Evolutionary conservation across 2,888 invertebrate species (phyloP), one percentile per base, ranked within the genome.

Genomic region (Latrodectus elegans): DNA sequence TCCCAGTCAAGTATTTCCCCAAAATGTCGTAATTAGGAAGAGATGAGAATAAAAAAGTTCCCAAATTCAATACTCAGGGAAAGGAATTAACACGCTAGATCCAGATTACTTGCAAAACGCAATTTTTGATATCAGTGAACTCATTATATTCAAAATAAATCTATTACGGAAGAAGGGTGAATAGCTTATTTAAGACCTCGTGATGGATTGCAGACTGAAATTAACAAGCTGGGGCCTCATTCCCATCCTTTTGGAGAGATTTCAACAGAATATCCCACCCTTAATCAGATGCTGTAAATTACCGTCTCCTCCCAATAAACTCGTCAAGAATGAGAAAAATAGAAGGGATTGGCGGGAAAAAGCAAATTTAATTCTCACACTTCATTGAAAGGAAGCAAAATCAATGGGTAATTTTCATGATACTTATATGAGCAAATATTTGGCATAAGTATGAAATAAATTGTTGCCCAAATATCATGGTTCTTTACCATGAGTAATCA

Each of bases 251-350:
- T 10, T 74, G 52, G 53, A 53, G 73, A 74, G 60, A 74, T 74
- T 74, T 74, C 22, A 55, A 14, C 73, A 52, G 73, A 53, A 17
- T 1, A 22, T 55, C 6, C 26, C 73, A 22, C 17, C 52, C 26
- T 74, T 52, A 74, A 74, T 74, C 55, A 53, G 14, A 53, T 53
- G 26, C n/a, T 22, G 73, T 55, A 74, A 74, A 74, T 74, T 74
- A 17, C 55, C 14, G 22, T 12, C 17, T 26, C 71, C 22, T 22
- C 73, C 22, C 55, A 74, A 74, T 74, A 74, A 74, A 74, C 55
- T 74, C 55, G 73, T 74, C 55, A 55, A 53, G 55, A 15, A 55
- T 14, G 15, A 14, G 73, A 22, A 26, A 71, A 55, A 22, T 55
- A 49, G 55, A 26, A 52, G 49, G n/a, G 52, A 72, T n/a, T 52